Evolutionary conservation across 2,113 vertebrate genomes (phyloP).

Genomic region (Gasterosteus aculeatus): DNA sequence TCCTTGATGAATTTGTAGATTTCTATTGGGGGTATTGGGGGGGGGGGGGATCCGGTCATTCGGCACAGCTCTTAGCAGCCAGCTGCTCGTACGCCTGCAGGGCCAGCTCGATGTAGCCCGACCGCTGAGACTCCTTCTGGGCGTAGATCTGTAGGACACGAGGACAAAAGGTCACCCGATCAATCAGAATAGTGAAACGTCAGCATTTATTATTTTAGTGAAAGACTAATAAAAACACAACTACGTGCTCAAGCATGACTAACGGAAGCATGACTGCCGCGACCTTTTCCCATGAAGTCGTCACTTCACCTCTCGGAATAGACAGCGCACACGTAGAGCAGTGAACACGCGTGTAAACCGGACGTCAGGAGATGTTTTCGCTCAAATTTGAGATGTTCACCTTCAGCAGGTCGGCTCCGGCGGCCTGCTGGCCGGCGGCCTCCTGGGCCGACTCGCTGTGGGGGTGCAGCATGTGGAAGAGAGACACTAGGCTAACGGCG

Average conservation of each 20-base stretch:
- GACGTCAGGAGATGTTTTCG: not conserved
- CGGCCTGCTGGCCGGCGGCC: conserved; percentile 79
- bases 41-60: conserved; percentile 15
- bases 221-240: conserved; percentile 21
- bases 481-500: conserved; percentile 83
- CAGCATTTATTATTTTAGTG: conserved; percentile 16
- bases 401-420: conserved; percentile 88
- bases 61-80: conserved; percentile 45
- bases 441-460: conserved; percentile 87
- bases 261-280: conserved; percentile 24
- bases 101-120: conserved; percentile 89
- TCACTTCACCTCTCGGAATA: conserved; percentile 16
- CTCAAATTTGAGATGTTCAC: conserved; percentile 67
- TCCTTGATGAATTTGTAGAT: not conserved
- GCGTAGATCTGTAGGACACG: conserved; percentile 83
- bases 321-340: not conserved
- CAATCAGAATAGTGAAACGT: not conserved
- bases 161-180: not conserved
- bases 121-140: conserved; percentile 88
- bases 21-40: not conserved
- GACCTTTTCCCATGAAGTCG: conserved; percentile 37
- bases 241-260: conserved; percentile 44
- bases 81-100: conserved; percentile 86
- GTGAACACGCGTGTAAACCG: not conserved
- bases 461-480: conserved; percentile 91